A percentile compares a stretch with the other conserved stretches of the same genome.
phyloP scores from a whole-genome alignment of 2,888 invertebrate genomes.

The Chironomus tentans region DNA sequence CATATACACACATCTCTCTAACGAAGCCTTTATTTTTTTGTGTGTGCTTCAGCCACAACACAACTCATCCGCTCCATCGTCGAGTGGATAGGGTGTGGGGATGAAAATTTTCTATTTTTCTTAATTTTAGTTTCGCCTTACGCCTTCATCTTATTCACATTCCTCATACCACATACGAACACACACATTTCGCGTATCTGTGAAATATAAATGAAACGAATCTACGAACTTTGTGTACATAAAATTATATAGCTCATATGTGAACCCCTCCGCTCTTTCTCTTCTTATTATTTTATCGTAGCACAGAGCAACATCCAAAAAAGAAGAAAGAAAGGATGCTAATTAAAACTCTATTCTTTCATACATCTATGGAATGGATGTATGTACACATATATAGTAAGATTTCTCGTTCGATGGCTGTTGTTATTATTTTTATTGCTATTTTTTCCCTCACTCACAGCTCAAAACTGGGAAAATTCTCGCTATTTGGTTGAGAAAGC shows the following conservation, averaged over 20 bases:
- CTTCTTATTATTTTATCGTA: background rate
- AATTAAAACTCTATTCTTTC: constrained; percentile 26
- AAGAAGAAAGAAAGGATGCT: constrained; percentile 6
- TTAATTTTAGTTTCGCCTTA: constrained; percentile 13
- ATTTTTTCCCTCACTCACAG: background rate
- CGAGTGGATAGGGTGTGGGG: background rate
- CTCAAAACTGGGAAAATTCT: background rate
- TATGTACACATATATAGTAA: background rate
- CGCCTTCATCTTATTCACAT: background rate
- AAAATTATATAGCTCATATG: too few species aligned
- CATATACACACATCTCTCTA: background rate
- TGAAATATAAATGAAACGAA: too few species aligned
- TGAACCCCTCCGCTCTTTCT: background rate
- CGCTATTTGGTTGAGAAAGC: background rate
- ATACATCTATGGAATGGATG: background rate
- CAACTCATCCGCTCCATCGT: background rate
- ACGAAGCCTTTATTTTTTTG: background rate
- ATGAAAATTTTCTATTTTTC: constrained; percentile 2
- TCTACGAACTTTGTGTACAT: too few species aligned
- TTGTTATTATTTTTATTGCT: constrained; percentile 23
- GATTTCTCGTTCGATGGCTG: constrained; percentile 7
- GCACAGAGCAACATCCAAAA: too few species aligned
- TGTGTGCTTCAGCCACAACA: background rate
- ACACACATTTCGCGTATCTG: too few species aligned
- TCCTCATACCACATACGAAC: background rate